Evolutionary conservation across 2,113 vertebrate species (phyloP).

Genomic region (Platichthys stellatus): DNA sequence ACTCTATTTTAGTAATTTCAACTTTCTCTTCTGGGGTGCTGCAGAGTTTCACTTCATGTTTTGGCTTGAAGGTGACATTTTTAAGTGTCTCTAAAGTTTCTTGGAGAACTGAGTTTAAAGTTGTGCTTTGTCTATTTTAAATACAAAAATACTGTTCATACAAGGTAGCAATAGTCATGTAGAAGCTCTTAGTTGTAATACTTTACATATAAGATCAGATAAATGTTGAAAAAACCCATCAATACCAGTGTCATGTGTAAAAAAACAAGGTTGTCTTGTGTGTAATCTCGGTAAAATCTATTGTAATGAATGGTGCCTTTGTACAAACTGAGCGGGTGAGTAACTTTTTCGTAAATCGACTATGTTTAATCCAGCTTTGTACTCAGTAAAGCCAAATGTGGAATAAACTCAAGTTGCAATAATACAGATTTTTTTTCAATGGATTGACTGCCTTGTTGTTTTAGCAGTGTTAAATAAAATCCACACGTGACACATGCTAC

Average conservation of each 20-base stretch:
- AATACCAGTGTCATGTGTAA: background rate
- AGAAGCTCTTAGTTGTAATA: no score
- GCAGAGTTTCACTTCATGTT: no score
- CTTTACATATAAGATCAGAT: no score
- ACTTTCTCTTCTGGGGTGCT: no score
- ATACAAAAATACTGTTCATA: no score
- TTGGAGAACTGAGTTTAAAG: no score
- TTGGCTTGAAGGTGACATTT: no score
- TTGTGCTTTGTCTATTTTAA: no score
- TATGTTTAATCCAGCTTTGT: background rate
- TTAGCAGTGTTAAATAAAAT: background rate
- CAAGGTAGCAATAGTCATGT: no score
- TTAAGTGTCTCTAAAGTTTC: no score
- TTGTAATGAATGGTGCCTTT: background rate
- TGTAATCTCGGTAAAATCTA: background rate
- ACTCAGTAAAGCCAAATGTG: background rate
- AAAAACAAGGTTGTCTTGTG: background rate
- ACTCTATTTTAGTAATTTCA: no score
- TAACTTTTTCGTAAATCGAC: background rate
- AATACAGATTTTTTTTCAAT: background rate
- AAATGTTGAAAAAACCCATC: background rate
- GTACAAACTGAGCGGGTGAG: background rate
- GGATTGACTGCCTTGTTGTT: background rate
- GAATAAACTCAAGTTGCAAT: background rate
- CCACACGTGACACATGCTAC: background rate